A percentile compares a stretch with the other conserved stretches of the same genome.
Evolutionary conservation across 1,140 invertebrate species (phyloP).

Genomic region (Papilio aristodemus): DNA sequence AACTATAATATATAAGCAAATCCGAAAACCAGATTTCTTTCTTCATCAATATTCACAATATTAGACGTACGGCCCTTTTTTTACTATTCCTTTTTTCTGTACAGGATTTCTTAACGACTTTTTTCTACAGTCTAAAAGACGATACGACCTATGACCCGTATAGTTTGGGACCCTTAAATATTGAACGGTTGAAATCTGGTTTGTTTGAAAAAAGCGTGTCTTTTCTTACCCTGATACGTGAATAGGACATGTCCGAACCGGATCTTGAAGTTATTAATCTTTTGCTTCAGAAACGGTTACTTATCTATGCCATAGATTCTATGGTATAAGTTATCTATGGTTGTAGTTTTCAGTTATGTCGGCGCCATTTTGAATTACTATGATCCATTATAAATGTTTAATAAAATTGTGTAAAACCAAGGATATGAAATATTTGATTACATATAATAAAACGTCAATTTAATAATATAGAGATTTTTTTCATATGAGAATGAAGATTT

Average conservation of each 20-base stretch:
- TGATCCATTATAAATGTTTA: too few relatives aligned
- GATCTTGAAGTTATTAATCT: constrained; percentile 31
- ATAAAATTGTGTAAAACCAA: too few relatives aligned
- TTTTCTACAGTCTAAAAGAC: constrained; percentile 68
- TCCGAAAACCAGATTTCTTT: constrained; percentile 75
- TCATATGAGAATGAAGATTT: too few relatives aligned
- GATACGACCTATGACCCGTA: constrained; percentile 67
- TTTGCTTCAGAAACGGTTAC: constrained; percentile 26
- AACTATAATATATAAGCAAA: constrained; percentile 56
- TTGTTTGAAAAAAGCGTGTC: constrained; percentile 68
- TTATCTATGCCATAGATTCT: background rate
- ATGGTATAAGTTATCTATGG: background rate
- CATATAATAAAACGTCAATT: too few relatives aligned
- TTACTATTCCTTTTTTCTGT: constrained; percentile 56
- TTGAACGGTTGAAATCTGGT: constrained; percentile 66
- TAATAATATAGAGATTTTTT: too few relatives aligned
- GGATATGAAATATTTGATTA: too few relatives aligned
- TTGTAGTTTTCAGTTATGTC: background rate
- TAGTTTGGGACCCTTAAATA: constrained; percentile 46
- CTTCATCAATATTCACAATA: constrained; percentile 80
- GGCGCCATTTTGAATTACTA: background rate
- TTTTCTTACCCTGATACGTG: constrained; percentile 50
- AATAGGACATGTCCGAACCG: constrained; percentile 42
- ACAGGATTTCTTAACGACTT: constrained; percentile 69
- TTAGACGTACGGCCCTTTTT: constrained; percentile 72